These are phyloP conservation scores for Cottoperca gobio DNA, from an alignment of 2,797 vertebrate species.

Conservation along the genomic window DNA sequence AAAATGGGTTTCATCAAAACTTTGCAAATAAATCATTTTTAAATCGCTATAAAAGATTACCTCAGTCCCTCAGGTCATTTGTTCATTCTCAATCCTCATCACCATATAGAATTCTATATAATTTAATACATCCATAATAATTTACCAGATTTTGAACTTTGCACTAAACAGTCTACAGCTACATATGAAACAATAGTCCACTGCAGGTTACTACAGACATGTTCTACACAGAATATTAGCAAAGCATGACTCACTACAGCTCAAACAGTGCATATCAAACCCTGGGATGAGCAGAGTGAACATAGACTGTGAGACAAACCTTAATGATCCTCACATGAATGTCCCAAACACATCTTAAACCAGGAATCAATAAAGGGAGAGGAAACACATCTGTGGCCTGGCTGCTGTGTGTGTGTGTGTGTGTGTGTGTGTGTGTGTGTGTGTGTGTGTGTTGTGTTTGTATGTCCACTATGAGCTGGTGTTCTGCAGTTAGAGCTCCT, in stretches of 20 bases:
- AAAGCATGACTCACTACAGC: slow-evolving; percentile 12
- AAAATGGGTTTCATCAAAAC: neutral
- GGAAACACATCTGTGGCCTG: neutral
- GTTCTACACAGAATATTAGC: slow-evolving; percentile 24
- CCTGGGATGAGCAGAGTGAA: neutral
- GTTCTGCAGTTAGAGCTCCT: slow-evolving; percentile 89
- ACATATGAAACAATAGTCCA: slow-evolving; percentile 19
- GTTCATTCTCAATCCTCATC: slow-evolving; percentile 2
- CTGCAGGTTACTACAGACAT: slow-evolving; percentile 28
- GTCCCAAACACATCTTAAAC: neutral
- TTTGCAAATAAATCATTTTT: neutral
- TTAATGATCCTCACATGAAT: neutral
- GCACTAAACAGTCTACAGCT: slow-evolving; percentile 34
- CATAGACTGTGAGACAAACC: neutral
- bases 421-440: slow-evolving; percentile 18
- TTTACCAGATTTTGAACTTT: slow-evolving; percentile 30
- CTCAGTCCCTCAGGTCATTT: neutral
- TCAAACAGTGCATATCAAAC: slow-evolving; percentile 39
- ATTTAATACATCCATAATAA: slow-evolving; percentile 38
- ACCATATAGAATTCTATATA: slow-evolving; percentile 26
- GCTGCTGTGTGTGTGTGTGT: neutral
- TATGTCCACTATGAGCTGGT: slow-evolving; percentile 11
- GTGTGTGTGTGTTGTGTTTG: slow-evolving; percentile 2
- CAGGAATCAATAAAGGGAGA: neutral
- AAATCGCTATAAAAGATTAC: neutral